Base-by-base conservation (phyloP, 1,140 invertebrate species). In the Apis florea region DNA sequence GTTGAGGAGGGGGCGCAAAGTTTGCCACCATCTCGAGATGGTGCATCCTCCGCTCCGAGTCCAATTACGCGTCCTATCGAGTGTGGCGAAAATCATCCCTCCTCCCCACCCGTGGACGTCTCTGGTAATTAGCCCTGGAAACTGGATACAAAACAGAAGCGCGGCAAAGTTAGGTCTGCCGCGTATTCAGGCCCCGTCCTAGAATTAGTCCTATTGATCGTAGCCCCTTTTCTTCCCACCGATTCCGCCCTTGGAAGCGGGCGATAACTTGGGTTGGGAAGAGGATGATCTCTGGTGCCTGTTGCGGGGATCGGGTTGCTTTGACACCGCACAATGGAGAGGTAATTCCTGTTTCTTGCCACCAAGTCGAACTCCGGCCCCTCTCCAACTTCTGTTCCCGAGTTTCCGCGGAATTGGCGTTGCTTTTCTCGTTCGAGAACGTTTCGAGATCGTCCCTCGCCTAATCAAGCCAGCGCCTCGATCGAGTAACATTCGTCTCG, bases 201-300 rank as follows among this genome's bases (percentile, higher is more conserved):
- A 40, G 49, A 87, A 88, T 88, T 88, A 88, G 74, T 75, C 72
- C 67, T 81, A 88, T 88, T 84, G 84, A 83, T 88, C 84, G 61
- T 49, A 5, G 8, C 17, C 11, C 17, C 64, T 12, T n/a, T 19
- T 59, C 66, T 17, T 58, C 53, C 24, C 51, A 2, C 63, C 31
- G 31, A 6, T 68, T 11, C 13, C 21, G 56, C 15, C 15, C n/a
- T n/a, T n/a, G n/a, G n/a, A 1, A n/a, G 4, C 19, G 47, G 64
- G 56, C 70, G 59, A 74, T 83, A 83, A 83, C 78, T 84, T 73
- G n/a, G 72, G 77, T 86, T 53, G 47, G 76, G 58, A n/a, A 54
- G 78, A 51, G 79, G 15, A 79, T 77, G 72, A 87, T 86, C 68
- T 79, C 70, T 75, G 53, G 53, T 13, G 58, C n/a, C 58, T 13